Base-by-base conservation (phyloP, 2,888 invertebrate species). In the Iselma pallidipennis region DNA sequence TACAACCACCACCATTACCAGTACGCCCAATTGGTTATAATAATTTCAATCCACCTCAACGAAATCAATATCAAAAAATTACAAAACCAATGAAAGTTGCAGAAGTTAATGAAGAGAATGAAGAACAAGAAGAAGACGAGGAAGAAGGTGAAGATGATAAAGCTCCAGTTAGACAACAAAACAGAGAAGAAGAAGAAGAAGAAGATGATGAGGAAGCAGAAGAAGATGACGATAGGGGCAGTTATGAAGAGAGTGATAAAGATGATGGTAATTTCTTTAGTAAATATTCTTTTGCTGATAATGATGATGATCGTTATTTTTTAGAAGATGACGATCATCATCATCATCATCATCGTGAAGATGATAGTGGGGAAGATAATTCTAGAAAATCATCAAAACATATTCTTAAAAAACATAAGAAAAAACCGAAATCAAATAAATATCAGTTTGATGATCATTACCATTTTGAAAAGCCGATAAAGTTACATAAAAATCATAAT, bases 331-430 rank as follows among this genome's bases (percentile, higher is more conserved):
- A 65, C 19, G 31, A n/a, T 42, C 25, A 59, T 21, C 33, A 33
- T 16, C 45, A 31, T 23, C 57, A 21, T n/a, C 49, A 52, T n/a
- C 61, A 66, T 31, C 16, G 28, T 31, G 62, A 64, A 25, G 70
- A 70, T 6, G 70, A 71, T 9, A 69, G 72, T 10, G 71, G 73
- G 23, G 73, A 72, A 37, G 72, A 74, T 37, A 73, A 59, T 59
- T 61, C 66, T 51, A 57, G 68, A 23, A 69, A 67, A 23, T 68
- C 71, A 4, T 68, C 70, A 6, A 68, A 57, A 49, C 54, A 66
- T n/a, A 56, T 66, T 9, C 50, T 61, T 29, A 62, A 68, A 59
- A 66, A 53, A 59, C 65, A 60, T 31, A 61, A 53, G 42, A 66
- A 50, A 58, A 60, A 59, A 61, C n/a, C 50, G 42, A 42, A 42